Evolutionary conservation across 2,113 vertebrate genomes (phyloP).

Genomic region (Phoxinus phoxinus): DNA sequence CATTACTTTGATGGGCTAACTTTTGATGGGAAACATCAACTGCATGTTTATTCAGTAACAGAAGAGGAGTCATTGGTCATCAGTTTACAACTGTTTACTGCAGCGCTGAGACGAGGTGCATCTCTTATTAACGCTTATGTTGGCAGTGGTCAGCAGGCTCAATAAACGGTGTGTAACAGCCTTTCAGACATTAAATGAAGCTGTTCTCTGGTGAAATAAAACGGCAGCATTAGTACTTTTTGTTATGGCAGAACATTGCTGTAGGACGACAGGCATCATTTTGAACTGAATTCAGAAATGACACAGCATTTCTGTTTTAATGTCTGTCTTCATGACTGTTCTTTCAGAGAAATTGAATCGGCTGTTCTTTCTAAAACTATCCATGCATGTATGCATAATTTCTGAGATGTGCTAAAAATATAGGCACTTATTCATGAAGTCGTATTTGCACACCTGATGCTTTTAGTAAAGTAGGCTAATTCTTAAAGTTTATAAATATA

Average conservation of each 20-base stretch:
- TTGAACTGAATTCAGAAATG: background rate
- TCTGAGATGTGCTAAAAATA: background rate
- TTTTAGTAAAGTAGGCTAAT: background rate
- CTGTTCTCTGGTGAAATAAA: background rate
- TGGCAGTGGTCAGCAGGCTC: background rate
- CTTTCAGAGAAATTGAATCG: background rate
- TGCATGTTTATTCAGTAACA: background rate
- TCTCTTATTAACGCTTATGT: background rate
- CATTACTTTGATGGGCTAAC: too few species aligned
- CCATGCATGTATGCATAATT: too few species aligned
- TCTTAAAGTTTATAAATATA: constrained; percentile 3
- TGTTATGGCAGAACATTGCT: background rate
- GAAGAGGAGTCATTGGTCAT: background rate
- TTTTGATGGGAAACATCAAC: too few species aligned
- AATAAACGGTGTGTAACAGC: background rate
- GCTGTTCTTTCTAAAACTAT: background rate
- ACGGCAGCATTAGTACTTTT: background rate
- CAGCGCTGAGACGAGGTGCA: background rate
- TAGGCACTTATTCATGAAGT: background rate
- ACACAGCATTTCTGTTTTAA: background rate
- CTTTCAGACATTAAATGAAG: constrained; percentile 11
- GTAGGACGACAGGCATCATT: too few species aligned
- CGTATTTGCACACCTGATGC: background rate
- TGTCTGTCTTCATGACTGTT: background rate
- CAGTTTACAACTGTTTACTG: background rate